Conservation (phyloP, 2,888 invertebrate species). For the Amiota minor region DNA sequence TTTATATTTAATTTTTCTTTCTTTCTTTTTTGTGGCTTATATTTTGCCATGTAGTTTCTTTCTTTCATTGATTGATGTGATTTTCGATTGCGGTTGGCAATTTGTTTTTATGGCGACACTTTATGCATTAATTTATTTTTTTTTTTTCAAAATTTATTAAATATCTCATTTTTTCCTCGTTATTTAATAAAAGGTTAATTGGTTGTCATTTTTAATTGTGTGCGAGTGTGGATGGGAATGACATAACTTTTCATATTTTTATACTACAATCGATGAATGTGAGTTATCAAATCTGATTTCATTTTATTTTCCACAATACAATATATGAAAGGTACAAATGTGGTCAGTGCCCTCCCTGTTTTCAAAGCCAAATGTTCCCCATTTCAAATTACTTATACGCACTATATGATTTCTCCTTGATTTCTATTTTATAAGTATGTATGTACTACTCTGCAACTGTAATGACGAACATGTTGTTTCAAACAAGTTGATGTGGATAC, state of each 20-base stretch:
- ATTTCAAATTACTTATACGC: background rate
- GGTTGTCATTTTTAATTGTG: background rate
- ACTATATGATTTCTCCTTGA: background rate
- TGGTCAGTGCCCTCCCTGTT: too few species aligned
- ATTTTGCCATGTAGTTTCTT: background rate
- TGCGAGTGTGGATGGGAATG: background rate
- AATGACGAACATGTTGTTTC: background rate
- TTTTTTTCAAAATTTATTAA: conserved; percentile 46
- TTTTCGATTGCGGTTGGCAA: conserved; percentile 48
- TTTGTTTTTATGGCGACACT: conserved; percentile 44
- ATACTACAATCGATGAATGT: too few species aligned
- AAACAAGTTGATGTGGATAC: background rate
- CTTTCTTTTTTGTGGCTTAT: background rate
- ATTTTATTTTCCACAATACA: too few species aligned
- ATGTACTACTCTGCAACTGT: background rate
- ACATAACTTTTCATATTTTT: too few species aligned
- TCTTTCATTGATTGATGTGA: conserved; percentile 48
- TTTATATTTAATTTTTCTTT: background rate
- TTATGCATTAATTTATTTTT: conserved; percentile 31
- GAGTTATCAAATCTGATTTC: too few species aligned
- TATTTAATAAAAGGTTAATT: conserved; percentile 1
- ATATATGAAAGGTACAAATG: too few species aligned
- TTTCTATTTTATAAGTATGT: background rate
- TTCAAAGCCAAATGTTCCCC: too few species aligned
- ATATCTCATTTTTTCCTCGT: conserved; percentile 45